Base-by-base conservation (phyloP, 2,797 vertebrate genomes). In the Gallinago solitaria region DNA sequence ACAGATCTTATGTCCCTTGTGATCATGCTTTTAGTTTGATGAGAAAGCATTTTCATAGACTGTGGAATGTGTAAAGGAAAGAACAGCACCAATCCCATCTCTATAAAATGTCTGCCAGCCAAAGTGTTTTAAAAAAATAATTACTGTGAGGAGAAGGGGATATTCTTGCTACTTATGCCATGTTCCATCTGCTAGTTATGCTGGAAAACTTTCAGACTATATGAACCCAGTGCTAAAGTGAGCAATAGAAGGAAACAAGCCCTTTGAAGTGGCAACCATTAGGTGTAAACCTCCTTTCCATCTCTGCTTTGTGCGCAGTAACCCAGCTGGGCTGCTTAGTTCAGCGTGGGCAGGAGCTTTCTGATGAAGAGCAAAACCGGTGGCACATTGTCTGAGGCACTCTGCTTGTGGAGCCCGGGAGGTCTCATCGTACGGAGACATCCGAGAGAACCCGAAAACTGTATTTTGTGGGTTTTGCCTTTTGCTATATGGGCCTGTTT, bases 401-500 rank as follows among this genome's bases (percentile, higher is more conserved):
- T 64, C 7, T 33, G 16, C 41, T 60, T 1, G 1, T 27, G 41
- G 21, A 27, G 11, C 12, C 60, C 18, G 3, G 6, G 1, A n/a
- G 53, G 15, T 56, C 11, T 69, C 15, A 59, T 77, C 64, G 27
- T 50, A 35, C 8, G 14, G 28, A 30, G n/a, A 51, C 35, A 6
- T 20, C 35, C 27, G 33, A 51, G 10, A 37, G 39, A 74, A 76
- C 50, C 4, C 2, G 61, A 65, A 61, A 53, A 0, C 23, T 21
- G 28, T 32, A 16, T 84, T 71, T 87, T 78, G 24, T 59, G 11
- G 69, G 9, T 43, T 87, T 63, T 68, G 16, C 28, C 25, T 70
- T 70, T 60, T 59, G 18, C 28, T 35, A 0, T 48, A n/a, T 75
- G 53, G 3, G 1, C 41, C 16, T 88, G 3, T 84, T 24, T 74